Evolutionary conservation across 2,113 vertebrate species (phyloP), one percentile per base, ranked within the genome.

Genomic region (Dissostichus mawsoni): DNA sequence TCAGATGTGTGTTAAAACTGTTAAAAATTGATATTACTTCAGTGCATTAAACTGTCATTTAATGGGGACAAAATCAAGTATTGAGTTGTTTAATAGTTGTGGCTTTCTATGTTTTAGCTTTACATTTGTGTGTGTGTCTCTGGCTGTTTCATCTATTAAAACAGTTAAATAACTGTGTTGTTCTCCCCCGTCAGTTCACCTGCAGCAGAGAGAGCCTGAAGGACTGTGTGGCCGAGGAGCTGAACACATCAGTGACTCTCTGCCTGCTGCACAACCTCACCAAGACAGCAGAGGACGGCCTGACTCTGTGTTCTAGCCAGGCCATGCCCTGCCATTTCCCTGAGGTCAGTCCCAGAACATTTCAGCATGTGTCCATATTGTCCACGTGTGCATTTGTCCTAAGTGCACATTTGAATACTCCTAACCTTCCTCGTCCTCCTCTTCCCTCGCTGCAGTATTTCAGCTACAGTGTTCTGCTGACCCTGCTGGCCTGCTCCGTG

Each of bases 401-500:
- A 8, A 47, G 13, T 80, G 63, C 36, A 23, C 52, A 45, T 84
- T 74, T 87, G 55, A 72, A 66, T 76, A 64, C 58, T 72, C 68
- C 61, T 73, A 64, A 71, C 29, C 53, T 71, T n/a, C 56, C 17
- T 61, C 64, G 20, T 52, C 68, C 47, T 16, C 66, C 23, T 20
- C 17, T 25, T 76, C 62, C 72, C 72, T 66, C 9, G 1, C 47
- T 90, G 47, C 94, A 99, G 98, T 99, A 99, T 93, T 98, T 99
- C 91, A 94, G 93, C 82, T 97, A 97, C 94, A 97, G 95, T 2
- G 93, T 98, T 76, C 90, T 99, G 94, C 96, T 99, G 90, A 98
- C 96, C 93, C 96, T 99, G 90, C 91, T 99, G 92, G 97, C 97
- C 94, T 97, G 97, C 93, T 97, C 98, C 0, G 96, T 99, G 90